Percentiles rank a stretch among this genome's conserved stretches.
phyloP scores from a whole-genome alignment of 2,797 vertebrate genomes.

The Smutsia gigantea region DNA sequence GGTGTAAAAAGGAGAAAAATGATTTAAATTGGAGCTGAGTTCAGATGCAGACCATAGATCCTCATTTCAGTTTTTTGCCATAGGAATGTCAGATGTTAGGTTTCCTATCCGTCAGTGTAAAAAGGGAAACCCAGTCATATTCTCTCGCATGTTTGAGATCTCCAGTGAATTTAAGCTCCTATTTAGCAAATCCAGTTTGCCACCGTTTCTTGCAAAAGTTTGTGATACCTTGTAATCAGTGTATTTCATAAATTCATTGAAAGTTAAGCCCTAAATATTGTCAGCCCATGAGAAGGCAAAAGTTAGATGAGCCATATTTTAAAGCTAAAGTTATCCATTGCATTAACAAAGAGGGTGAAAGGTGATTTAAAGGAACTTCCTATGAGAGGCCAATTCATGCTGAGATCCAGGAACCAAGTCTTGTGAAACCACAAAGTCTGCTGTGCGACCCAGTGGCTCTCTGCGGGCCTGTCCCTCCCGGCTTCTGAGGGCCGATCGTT shows the following conservation, averaged over 20 bases:
- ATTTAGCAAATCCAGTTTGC: neutral
- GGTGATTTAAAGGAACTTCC: neutral
- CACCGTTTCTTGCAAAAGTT: neutral
- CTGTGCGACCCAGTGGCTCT: neutral
- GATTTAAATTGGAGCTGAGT: neutral
- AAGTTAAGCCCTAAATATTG: neutral
- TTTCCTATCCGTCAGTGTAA: neutral
- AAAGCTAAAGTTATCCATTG: neutral
- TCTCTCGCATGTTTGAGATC: neutral
- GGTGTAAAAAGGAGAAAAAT: neutral
- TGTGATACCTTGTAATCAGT: neutral
- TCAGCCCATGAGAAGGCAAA: neutral
- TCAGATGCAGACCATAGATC: neutral
- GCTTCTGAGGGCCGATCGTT: neutral
- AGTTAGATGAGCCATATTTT: slow-evolving; percentile 1
- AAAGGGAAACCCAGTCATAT: neutral
- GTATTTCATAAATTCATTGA: slow-evolving; percentile 11
- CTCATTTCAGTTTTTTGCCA: neutral
- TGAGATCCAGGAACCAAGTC: neutral
- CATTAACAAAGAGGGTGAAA: neutral
- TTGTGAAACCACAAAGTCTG: neutral
- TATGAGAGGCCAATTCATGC: neutral
- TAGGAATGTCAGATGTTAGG: neutral
- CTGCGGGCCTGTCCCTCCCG: neutral
- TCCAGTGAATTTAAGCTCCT: neutral